Conservation (phyloP, 2,888 invertebrate genomes). For the Meteorus colon region DNA sequence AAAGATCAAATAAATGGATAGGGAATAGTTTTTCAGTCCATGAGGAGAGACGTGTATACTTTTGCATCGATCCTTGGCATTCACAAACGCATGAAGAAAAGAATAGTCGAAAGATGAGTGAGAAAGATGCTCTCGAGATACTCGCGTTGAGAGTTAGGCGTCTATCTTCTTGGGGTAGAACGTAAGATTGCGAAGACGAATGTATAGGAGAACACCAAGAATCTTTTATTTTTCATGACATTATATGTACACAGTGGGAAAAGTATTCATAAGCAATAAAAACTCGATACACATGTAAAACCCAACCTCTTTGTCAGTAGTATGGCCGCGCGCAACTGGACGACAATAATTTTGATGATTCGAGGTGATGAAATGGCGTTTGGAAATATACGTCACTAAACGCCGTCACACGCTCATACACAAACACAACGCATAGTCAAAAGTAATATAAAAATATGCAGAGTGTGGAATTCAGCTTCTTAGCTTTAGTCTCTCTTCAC, state of each 20-base stretch:
- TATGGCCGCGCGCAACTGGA: neutral
- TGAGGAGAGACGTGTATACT: constrained; percentile 22
- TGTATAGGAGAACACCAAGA: neutral
- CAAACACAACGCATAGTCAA: constrained; percentile 60
- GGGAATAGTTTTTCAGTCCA: constrained; percentile 9
- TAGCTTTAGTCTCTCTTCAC: constrained; percentile 66
- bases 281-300: neutral
- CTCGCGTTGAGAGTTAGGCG: constrained; percentile 17
- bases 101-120: neutral
- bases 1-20: constrained; percentile 24
- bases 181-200: constrained; percentile 14
- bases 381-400: constrained; percentile 59
- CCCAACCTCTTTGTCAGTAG: neutral
- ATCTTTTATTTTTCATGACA: neutral
- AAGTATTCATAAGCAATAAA: neutral
- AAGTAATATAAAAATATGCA: constrained; percentile 67
- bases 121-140: neutral
- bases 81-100: neutral
- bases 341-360: constrained; percentile 37
- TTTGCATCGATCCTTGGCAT: neutral
- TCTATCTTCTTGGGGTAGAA: constrained; percentile 25
- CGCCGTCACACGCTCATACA: constrained; percentile 51
- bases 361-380: constrained; percentile 42
- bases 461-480: constrained; percentile 68
- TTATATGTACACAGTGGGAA: neutral